Percentiles rank a stretch among this genome's conserved stretches.
phyloP scores from a whole-genome alignment of 2,797 vertebrate genomes.

The Euthynnus affinis region DNA sequence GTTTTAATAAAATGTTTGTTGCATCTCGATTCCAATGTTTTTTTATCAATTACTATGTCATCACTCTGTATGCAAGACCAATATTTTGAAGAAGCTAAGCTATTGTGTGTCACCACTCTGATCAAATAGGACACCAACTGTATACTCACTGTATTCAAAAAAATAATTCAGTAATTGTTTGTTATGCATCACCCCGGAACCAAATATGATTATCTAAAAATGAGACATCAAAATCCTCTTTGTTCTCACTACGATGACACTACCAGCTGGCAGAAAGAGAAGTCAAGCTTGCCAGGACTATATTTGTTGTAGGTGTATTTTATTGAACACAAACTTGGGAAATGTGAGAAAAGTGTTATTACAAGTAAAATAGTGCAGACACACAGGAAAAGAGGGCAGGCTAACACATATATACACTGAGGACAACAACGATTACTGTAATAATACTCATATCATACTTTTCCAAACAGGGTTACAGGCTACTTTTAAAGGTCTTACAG shows the following conservation, averaged over 20 bases:
- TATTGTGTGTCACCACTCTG: background rate
- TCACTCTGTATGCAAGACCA: background rate
- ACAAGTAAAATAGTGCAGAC: conserved; percentile 17
- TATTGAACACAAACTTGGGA: conserved; percentile 22
- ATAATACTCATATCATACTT: background rate
- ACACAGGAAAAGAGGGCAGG: conserved; percentile 1
- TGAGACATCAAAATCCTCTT: conserved; percentile 30
- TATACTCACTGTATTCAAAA: background rate
- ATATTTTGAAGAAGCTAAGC: background rate
- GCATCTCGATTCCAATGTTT: too few species aligned
- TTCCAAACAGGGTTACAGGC: background rate
- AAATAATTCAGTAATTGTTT: conserved; percentile 1
- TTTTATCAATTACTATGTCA: too few species aligned
- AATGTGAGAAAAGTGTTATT: conserved; percentile 14
- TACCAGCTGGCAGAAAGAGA: conserved; percentile 46
- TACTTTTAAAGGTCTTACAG: background rate
- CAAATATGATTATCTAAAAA: conserved; percentile 12
- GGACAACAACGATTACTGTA: conserved; percentile 1
- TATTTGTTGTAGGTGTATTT: conserved; percentile 42
- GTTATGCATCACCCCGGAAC: conserved; percentile 6
- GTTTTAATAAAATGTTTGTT: too few species aligned
- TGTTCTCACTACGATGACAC: conserved; percentile 36
- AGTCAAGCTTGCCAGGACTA: conserved; percentile 29
- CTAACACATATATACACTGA: background rate
- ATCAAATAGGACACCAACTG: background rate